Percentiles rank a stretch among this genome's conserved stretches.
phyloP scores from a whole-genome alignment of 2,113 vertebrate genomes.

The Scalopus aquaticus region DNA sequence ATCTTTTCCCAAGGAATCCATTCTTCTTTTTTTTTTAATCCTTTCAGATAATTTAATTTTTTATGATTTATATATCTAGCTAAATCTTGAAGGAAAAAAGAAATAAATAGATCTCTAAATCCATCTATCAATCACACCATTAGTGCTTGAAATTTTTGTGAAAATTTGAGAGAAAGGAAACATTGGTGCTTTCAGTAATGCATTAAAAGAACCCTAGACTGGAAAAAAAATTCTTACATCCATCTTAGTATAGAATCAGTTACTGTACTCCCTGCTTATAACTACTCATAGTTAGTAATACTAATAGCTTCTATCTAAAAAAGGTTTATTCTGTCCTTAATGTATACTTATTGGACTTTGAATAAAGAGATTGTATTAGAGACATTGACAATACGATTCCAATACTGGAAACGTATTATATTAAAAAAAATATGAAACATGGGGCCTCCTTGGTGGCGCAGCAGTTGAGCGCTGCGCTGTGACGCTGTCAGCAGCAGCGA shows the following conservation, averaged over 20 bases:
- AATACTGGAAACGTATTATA: neutral
- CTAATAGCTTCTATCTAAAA: neutral
- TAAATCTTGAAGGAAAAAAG: constrained; percentile 30
- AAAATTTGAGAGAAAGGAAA: neutral
- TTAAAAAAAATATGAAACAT: neutral
- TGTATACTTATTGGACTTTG: neutral
- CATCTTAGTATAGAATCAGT: neutral
- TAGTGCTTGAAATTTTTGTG: neutral
- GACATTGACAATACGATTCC: neutral
- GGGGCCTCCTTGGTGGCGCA: too few relatives aligned
- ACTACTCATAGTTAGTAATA: neutral
- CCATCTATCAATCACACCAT: neutral
- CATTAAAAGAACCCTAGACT: neutral
- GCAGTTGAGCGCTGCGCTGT: too few relatives aligned
- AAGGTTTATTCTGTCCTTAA: neutral
- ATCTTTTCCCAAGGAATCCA: neutral
- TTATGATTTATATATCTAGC: neutral
- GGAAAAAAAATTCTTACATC: neutral
- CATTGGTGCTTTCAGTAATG: neutral
- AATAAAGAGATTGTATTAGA: neutral
- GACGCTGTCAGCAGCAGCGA: too few relatives aligned
- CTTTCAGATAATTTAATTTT: neutral
- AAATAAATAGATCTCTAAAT: neutral
- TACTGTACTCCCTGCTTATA: neutral
- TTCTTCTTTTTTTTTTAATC: neutral